A percentile compares a stretch with the other conserved stretches of the same genome.
phyloP scores from a whole-genome alignment of 2,888 invertebrate genomes.

The Mythimna pallens region DNA sequence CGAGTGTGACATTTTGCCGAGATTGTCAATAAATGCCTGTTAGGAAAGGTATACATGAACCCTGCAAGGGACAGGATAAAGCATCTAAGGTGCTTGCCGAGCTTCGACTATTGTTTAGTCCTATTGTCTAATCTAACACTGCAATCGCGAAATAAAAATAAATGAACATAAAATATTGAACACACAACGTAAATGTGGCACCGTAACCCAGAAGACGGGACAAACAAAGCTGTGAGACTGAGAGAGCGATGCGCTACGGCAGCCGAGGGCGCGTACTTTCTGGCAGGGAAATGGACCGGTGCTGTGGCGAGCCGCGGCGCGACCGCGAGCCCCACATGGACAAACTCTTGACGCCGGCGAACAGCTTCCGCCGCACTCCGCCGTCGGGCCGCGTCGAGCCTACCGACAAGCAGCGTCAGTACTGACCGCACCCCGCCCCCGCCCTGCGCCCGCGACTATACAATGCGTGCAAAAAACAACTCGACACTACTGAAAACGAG shows the following conservation, averaged over 20 bases:
- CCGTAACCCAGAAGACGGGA: constrained; percentile 86
- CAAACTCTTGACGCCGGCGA: constrained; percentile 95
- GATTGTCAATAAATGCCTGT: constrained; percentile 66
- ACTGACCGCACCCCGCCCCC: constrained; percentile 84
- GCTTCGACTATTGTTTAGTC: constrained; percentile 83
- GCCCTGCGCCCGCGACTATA: constrained; percentile 86
- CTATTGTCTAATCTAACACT: constrained; percentile 86
- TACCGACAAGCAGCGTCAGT: constrained; percentile 89
- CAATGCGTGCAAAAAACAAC: constrained; percentile 87
- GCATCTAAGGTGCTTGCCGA: constrained; percentile 85
- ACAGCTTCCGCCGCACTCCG: constrained; percentile 94
- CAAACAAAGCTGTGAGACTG: constrained; percentile 88
- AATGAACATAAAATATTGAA: constrained; percentile 81
- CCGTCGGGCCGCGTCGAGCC: constrained; percentile 91
- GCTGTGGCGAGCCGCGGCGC: constrained; percentile 93
- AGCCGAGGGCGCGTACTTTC: constrained; percentile 93
- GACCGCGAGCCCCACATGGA: constrained; percentile 93
- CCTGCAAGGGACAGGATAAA: constrained; percentile 83
- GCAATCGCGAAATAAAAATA: constrained; percentile 84
- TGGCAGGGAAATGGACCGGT: constrained; percentile 96
- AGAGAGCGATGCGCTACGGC: constrained; percentile 86
- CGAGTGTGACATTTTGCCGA: constrained; percentile 60
- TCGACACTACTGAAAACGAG: constrained; percentile 89
- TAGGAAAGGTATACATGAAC: constrained; percentile 72
- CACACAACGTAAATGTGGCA: constrained; percentile 87